Evolutionary conservation across 2,888 invertebrate species (phyloP), one percentile per base, ranked within the genome.

Genomic region (Campoletis raptor): DNA sequence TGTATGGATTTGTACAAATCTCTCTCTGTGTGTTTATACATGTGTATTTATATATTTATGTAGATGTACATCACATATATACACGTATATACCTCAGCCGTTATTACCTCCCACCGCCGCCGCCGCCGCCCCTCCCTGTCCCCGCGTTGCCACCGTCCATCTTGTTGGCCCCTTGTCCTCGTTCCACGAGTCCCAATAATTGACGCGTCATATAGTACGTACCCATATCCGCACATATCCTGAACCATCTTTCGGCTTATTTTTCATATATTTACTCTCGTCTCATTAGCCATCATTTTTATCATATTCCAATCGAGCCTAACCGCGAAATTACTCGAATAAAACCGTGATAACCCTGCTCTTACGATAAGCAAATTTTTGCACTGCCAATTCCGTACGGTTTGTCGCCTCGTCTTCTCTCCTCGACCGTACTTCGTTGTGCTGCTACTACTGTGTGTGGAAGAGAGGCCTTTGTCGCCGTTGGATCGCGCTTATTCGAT

Each of bases 91-190:
- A 70, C 15, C 4, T 72, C 52, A 77, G 37, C 30, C 76, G 80
- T 82, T 76, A 85, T 54, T 72, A 76, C 85, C 72, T 73, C 78
- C 78, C 48, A 76, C 73, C 70, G 72, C 66, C 78, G 61, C 57
- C 78, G 61, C 57, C 70, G 66, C 67, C 76, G 74, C 81, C 67
- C 89, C 89, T 42, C 85, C 57, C 57, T 30, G 30, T 61, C 57
- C 85, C 89, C 83, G 87, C 86, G 85, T 83, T 88, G 77, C 89
- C 89, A 90, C 91, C 92, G 87, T 92, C 93, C 93, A 93, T 93
- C 92, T 93, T 93, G 93, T 92, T 88, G 91, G 91, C 92, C 91
- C 91, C 93, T 91, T 91, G 92, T 93, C 92, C 92, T 89, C 91
- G 90, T 91, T 90, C 89, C 90, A 89, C 89, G 89, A 89, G 88